Conservation (phyloP, 2,113 vertebrate genomes). For the Myrmecophaga tridactyla region DNA sequence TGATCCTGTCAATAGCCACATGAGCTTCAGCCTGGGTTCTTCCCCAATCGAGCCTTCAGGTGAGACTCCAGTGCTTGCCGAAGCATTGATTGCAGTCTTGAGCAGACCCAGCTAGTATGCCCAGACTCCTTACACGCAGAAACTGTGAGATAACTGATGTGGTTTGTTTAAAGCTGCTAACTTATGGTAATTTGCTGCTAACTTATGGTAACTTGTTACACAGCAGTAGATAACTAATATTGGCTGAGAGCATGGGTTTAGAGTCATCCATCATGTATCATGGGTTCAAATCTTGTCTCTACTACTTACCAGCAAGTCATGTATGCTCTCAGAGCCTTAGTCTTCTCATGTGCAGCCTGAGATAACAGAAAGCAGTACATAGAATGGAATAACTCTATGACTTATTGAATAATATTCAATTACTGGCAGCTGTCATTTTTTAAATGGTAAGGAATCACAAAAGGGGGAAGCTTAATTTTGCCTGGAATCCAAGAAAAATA, state of each 20-base stretch:
- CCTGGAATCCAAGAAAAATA: slow-evolving; percentile 13
- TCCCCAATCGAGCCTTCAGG: neutral
- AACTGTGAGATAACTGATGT: neutral
- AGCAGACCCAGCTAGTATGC: neutral
- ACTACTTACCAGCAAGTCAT: neutral
- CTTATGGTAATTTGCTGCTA: neutral
- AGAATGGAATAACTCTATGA: no score
- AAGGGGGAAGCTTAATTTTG: slow-evolving; percentile 2
- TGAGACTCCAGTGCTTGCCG: neutral
- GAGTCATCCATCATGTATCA: neutral
- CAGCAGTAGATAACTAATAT: neutral
- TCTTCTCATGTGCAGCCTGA: neutral
- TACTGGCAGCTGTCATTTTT: neutral
- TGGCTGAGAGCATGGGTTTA: neutral
- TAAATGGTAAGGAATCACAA: slow-evolving; percentile 18
- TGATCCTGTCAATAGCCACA: neutral
- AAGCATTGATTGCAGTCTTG: neutral
- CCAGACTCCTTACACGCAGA: neutral
- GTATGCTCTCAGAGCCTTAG: neutral
- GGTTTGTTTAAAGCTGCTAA: neutral
- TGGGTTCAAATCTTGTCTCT: neutral
- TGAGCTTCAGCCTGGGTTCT: neutral
- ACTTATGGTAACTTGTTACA: neutral
- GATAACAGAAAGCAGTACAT: neutral
- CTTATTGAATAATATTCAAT: neutral